phyloP scores from a whole-genome alignment of 2,113 vertebrate species.

The Hippocampus abdominalis region DNA sequence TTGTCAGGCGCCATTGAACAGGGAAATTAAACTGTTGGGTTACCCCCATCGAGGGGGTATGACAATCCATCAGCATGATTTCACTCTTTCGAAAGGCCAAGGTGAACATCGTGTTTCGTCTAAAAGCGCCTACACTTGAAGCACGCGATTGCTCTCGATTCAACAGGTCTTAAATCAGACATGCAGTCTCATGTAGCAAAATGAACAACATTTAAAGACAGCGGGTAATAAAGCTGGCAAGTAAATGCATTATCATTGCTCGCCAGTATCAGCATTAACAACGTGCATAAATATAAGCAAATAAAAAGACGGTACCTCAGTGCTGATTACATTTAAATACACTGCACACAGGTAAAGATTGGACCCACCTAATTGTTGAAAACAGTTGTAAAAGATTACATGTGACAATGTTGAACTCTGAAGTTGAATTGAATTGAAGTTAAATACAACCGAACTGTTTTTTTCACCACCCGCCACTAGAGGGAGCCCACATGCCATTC shows the following conservation, averaged over 20 bases:
- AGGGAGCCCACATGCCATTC: neutral
- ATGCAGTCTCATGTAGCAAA: too few species aligned
- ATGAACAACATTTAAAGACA: too few species aligned
- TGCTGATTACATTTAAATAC: too few species aligned
- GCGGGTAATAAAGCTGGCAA: too few species aligned
- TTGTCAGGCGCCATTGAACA: constrained; percentile 67
- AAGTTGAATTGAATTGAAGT: neutral
- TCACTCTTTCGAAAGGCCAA: neutral
- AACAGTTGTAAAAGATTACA: neutral
- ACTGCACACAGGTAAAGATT: too few species aligned
- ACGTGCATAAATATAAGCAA: too few species aligned
- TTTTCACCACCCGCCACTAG: neutral
- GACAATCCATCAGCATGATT: neutral
- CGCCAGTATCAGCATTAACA: too few species aligned
- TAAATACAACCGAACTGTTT: neutral
- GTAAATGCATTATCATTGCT: too few species aligned
- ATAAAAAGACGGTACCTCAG: too few species aligned
- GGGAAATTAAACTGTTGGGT: constrained; percentile 48
- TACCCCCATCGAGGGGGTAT: neutral
- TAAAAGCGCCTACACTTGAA: too few species aligned
- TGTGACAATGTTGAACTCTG: too few species aligned
- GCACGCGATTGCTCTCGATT: neutral
- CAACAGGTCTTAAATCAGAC: neutral
- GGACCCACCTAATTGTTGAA: neutral
- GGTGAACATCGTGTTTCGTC: too few species aligned